These are phyloP conservation scores for Scylla paramamosain DNA, from an alignment of 1,140 invertebrate genomes.

Conservation along the genomic window DNA sequence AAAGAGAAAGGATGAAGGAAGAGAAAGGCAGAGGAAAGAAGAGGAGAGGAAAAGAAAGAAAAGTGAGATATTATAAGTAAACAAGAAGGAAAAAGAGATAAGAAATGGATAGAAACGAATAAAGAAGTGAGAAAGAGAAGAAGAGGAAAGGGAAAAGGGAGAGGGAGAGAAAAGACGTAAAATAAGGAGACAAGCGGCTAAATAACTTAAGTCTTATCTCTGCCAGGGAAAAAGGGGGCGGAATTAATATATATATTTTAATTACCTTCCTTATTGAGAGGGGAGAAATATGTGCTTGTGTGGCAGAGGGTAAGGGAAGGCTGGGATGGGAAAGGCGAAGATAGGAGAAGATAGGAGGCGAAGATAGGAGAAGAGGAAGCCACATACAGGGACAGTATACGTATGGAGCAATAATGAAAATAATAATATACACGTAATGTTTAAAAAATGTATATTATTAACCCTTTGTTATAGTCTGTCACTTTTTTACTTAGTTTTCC, in stretches of 20 bases:
- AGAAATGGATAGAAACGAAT: background rate
- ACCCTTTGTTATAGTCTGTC: too few species aligned
- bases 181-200: background rate
- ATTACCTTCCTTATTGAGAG: background rate
- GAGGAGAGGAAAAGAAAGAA: background rate
- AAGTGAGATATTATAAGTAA: background rate
- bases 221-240: background rate
- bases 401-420: too few species aligned
- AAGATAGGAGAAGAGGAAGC: background rate
- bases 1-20: background rate
- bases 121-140: background rate
- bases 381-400: background rate
- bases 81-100: background rate
- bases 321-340: background rate
- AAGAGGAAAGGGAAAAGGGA: background rate
- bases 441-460: too few species aligned
- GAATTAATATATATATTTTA: background rate
- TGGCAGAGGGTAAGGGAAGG: background rate
- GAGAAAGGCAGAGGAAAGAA: background rate
- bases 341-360: background rate
- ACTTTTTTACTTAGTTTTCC: too few species aligned
- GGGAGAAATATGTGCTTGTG: conserved; percentile 7
- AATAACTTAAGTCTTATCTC: background rate
- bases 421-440: too few species aligned
- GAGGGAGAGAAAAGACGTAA: background rate